A percentile compares a stretch with the other conserved stretches of the same genome.
phyloP scores from a whole-genome alignment of 1,140 invertebrate species.

The Heliconius hermathena region DNA sequence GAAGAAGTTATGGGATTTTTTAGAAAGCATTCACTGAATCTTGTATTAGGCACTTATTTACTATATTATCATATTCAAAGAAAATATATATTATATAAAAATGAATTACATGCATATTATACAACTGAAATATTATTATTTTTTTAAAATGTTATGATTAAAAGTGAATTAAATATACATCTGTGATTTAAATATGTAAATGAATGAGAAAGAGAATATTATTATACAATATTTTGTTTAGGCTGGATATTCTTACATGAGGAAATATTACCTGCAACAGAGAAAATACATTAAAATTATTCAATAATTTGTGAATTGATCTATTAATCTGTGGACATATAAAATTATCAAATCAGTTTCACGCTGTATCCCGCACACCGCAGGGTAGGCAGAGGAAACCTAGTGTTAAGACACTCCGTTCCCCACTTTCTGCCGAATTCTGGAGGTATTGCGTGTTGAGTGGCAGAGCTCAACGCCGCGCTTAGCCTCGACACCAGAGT shows the following conservation, averaged over 20 bases:
- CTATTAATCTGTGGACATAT: no score
- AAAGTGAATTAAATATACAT: not conserved
- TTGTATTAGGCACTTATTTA: not conserved
- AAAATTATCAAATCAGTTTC: no score
- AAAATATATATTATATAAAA: not conserved
- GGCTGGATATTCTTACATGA: not conserved
- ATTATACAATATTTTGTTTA: not conserved
- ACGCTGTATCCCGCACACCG: no score
- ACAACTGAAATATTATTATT: not conserved
- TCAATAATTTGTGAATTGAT: not conserved
- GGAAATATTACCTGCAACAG: constrained; percentile 26
- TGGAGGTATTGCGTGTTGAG: no score
- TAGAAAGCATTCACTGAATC: not conserved
- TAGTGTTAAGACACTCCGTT: no score
- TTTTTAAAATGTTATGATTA: not conserved
- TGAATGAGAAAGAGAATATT: not conserved
- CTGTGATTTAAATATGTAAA: not conserved
- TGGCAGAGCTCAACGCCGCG: no score
- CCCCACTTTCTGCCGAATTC: no score
- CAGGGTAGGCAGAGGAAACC: no score
- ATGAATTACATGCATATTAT: not conserved
- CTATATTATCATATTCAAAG: not conserved
- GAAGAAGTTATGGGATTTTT: not conserved
- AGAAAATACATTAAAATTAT: not conserved
- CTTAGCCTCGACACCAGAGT: no score